Evolutionary conservation across 2,113 vertebrate genomes (phyloP).

Genomic region (Siniperca knerii): DNA sequence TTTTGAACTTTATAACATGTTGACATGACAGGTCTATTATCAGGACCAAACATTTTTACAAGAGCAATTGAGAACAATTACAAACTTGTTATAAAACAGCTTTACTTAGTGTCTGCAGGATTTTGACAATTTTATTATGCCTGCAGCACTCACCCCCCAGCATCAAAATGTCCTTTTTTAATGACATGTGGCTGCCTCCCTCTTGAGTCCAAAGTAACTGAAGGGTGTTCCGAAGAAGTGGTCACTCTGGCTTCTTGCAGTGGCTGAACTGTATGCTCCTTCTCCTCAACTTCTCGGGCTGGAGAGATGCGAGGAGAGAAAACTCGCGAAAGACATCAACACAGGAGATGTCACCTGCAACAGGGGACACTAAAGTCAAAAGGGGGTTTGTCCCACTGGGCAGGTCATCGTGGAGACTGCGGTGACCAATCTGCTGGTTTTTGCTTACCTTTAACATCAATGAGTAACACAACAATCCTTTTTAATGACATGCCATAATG

Average conservation of each 20-base stretch:
- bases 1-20: not conserved
- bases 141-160: not conserved
- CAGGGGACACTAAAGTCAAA: conserved; percentile 60
- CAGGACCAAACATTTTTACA: conserved; percentile 1
- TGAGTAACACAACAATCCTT: not conserved
- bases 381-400: not conserved
- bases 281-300: conserved; percentile 85
- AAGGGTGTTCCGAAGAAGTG: not conserved
- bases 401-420: conserved; percentile 5
- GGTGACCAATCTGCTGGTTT: not conserved
- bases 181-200: not conserved
- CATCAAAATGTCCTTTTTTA: conserved; percentile 4
- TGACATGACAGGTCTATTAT: not conserved
- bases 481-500: not conserved
- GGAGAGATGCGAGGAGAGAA: conserved; percentile 87
- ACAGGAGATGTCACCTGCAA: conserved; percentile 85
- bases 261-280: conserved; percentile 80
- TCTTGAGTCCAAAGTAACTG: conserved; percentile 16
- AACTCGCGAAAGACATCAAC: conserved; percentile 87
- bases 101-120: not conserved
- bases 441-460: not conserved
- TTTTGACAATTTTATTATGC: not conserved
- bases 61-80: conserved; percentile 2
- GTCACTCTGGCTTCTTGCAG: conserved; percentile 65
- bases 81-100: not conserved